Evolutionary conservation across 2,888 invertebrate genomes (phyloP), one percentile per base, ranked within the genome.

Genomic region (Sylvicola cinctus): DNA sequence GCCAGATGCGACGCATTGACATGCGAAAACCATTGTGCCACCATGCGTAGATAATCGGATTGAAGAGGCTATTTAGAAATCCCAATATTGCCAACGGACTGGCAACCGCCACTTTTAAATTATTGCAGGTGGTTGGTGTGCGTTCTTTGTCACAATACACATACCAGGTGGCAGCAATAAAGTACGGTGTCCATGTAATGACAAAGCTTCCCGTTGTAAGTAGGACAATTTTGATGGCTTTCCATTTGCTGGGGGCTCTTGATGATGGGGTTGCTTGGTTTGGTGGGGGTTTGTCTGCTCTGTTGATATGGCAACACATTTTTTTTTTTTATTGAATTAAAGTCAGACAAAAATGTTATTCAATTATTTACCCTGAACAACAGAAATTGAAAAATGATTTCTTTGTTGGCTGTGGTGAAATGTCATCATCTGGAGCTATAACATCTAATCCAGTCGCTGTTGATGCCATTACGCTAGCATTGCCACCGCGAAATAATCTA

Each of bases 31-130:
- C 71, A 48, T 68, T 70, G 47, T 74, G 72, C 73, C 73, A 74
- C 72, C 72, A 74, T 1, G 71, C 72, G 45, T 73, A 74, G 41
- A 74, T 71, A 16, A 74, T 48, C 1, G 74, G 74, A 47, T 73
- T 72, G 1, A 73, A 44, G 31, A 72, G 46, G 42, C 70, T 70
- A 43, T 72, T 73, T 1, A 61, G 44, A 41, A 71, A 66, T 2
- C 71, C 72, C 31, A 73, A 48, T 16, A 67, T 62, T 1, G 67
- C 65, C 29, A 72, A 46, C 1, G 72, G 71, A 31, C 68, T 67
- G 1, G 65, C 64, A 1, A 72, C 56, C 26, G 68, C 51, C 14
- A 60, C 49, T 12, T 60, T 55, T 20, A 68, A 47, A 6, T 56
- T 48, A 31, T 63, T 51, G 47, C 71, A 70, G 37, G 52, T 54